Evolutionary conservation across 2,888 invertebrate species (phyloP).

Genomic region (Candidula unifasciata): DNA sequence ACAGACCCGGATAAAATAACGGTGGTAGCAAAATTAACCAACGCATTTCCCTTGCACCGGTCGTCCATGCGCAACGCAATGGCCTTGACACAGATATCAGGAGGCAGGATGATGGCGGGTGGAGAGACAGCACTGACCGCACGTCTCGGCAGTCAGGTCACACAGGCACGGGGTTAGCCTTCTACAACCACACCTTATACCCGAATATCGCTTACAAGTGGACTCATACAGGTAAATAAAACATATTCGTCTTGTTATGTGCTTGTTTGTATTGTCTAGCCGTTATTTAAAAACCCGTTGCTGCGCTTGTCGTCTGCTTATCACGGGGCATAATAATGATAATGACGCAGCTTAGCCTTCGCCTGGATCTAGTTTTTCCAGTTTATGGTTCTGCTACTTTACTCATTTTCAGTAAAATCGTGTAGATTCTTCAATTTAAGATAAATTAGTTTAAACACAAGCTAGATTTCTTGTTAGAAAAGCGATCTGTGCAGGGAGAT

Average conservation of each 20-base stretch:
- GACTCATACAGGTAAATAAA: slow-evolving; percentile 24
- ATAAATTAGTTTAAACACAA: too few relatives aligned
- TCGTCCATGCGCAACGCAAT: slow-evolving; percentile 37
- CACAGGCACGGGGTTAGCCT: slow-evolving; percentile 41
- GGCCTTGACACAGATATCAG: slow-evolving; percentile 45
- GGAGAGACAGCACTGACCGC: slow-evolving; percentile 47
- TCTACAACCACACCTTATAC: not conserved
- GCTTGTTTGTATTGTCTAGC: not conserved
- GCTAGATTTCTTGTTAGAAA: too few relatives aligned
- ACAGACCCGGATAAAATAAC: not conserved
- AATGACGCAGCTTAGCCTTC: not conserved
- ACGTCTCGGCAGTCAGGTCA: slow-evolving; percentile 43
- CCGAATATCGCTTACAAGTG: not conserved
- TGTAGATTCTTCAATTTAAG: too few relatives aligned
- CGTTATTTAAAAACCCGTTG: not conserved
- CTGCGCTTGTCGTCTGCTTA: not conserved
- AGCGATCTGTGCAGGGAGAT: too few relatives aligned
- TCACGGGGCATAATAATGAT: slow-evolving; percentile 27
- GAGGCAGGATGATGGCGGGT: slow-evolving; percentile 43
- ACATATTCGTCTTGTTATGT: not conserved
- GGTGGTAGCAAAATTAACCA: not conserved
- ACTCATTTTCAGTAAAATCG: slow-evolving; percentile 3
- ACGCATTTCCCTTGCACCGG: slow-evolving; percentile 19
- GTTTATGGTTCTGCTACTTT: not conserved
- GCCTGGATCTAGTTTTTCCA: slow-evolving; percentile 22